phyloP scores from a whole-genome alignment of 2,113 vertebrate species.

The Recurvirostra avosetta region DNA sequence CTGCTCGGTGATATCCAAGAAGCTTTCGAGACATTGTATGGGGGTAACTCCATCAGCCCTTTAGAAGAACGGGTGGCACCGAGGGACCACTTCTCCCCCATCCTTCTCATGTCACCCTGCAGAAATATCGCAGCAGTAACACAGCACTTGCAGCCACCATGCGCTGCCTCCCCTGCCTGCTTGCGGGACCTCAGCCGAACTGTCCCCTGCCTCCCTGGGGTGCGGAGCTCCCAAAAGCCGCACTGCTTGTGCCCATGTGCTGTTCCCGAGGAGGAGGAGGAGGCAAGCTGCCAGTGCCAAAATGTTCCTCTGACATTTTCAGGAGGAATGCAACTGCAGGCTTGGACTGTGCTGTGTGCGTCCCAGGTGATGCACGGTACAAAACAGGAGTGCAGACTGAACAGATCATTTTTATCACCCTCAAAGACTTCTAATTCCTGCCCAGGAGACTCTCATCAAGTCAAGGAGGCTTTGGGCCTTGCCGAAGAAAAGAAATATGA shows the following conservation, averaged over 20 bases:
- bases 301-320: background rate
- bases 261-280: background rate
- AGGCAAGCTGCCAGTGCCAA: background rate
- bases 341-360: background rate
- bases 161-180: background rate
- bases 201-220: background rate
- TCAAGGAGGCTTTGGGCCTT: background rate
- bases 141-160: background rate
- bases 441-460: background rate
- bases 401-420: background rate
- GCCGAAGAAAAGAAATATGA: background rate
- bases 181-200: background rate
- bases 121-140: background rate
- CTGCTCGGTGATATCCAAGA: background rate
- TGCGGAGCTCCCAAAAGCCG: accelerated
- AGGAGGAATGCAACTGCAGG: background rate
- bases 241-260: background rate
- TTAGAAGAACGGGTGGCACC: accelerated
- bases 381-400: background rate
- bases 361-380: background rate
- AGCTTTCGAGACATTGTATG: accelerated
- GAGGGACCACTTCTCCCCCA: background rate
- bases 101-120: background rate
- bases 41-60: background rate
- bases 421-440: background rate